These are phyloP conservation scores for Tyria jacobaeae DNA, from an alignment of 2,888 invertebrate species.

Conservation along the genomic window DNA sequence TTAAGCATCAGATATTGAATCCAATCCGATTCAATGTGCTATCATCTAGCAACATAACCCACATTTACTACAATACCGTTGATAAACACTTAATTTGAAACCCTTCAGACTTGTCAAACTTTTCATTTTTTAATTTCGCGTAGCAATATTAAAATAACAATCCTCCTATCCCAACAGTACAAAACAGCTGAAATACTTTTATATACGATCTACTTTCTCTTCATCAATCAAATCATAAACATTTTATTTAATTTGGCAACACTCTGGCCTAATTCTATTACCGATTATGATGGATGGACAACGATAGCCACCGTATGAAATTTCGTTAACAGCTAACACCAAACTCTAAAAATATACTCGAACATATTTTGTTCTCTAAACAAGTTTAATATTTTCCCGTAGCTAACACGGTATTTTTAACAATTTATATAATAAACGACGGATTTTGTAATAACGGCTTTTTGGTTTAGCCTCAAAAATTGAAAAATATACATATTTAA, in stretches of 20 bases:
- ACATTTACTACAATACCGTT: too few species aligned
- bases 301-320: slow-evolving; percentile 30
- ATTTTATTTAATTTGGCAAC: slow-evolving; percentile 66
- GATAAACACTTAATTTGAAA: too few species aligned
- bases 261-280: slow-evolving; percentile 59
- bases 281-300: slow-evolving; percentile 58
- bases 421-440: not conserved
- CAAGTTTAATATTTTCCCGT: slow-evolving; percentile 6
- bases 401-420: not conserved
- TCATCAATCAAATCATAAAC: slow-evolving; percentile 63
- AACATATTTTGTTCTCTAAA: too few species aligned
- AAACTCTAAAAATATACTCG: slow-evolving; percentile 25
- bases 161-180: not conserved
- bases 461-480: not conserved
- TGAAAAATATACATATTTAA: not conserved
- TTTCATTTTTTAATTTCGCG: too few species aligned
- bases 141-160: not conserved
- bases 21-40: too few species aligned
- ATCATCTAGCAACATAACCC: too few species aligned
- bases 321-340: slow-evolving; percentile 38
- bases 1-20: too few species aligned
- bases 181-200: slow-evolving; percentile 5
- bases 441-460: not conserved
- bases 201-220: slow-evolving; percentile 21
- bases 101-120: too few species aligned